Evolutionary conservation across 2,113 vertebrate genomes (phyloP), one percentile per base, ranked within the genome.

Genomic region (Rhinogobius similis): DNA sequence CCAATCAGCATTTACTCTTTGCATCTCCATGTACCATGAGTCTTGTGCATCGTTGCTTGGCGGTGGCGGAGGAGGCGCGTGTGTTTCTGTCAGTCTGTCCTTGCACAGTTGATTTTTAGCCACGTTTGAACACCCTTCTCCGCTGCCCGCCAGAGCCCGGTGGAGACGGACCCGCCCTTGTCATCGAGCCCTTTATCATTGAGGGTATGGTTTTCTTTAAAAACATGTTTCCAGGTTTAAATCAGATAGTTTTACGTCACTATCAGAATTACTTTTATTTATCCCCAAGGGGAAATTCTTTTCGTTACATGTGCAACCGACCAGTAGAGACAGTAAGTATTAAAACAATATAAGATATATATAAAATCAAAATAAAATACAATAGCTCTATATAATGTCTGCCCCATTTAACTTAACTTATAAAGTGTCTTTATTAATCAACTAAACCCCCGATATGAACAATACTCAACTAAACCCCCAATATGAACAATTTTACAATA

Each of bases 101-200:
- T 29, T 76, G 26, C 73, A 82, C 74, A 74, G 75, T 88, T 82
- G 78, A 55, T 3, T 4, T 55, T 55, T 24, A 83, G 82, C 87
- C 64, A 80, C 79, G 85, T 88, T 75, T 81, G 62, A 77, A 86
- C 73, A 62, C 24, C 76, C 66, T 87, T 90, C 78, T 90, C 73
- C 82, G 59, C 68, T 92, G 80, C 81, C 68, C 63, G 67, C 85
- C 68, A 68, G 58, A 84, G 62, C 38, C 62, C 92, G 90, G 88
- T 87, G 90, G 82, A 88, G 8, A 70, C 63, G 70, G 80, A 70
- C 11, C 70, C 76, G 89, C 82, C 88, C 86, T 87, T 62, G 83
- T 68, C 86, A 84, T 78, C 64, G 72, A 91, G 62, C 89, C 91
- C 66, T 67, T 71, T 64, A 73, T 91, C 84, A 92, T 93, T 86